Base-by-base conservation (phyloP, 1,140 invertebrate genomes). In the Trachelipus rathkii region DNA sequence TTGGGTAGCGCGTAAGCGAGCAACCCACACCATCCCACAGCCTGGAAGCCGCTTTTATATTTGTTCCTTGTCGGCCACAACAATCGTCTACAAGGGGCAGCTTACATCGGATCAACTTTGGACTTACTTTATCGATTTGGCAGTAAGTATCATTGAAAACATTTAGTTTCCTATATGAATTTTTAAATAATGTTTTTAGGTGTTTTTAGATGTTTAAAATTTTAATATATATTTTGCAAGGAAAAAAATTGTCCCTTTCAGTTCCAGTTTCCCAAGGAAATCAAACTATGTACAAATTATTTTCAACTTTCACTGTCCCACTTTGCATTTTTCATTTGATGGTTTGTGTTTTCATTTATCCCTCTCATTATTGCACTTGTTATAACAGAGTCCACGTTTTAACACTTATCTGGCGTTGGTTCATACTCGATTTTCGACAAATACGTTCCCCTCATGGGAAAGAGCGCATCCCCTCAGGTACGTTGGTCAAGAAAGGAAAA, bases 361-460 rank as follows among this genome's bases (percentile, higher is more conserved):
- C 53, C 53, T 60, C 13, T 60, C 33, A 33, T 33, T 33, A 33
- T 33, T 33, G 33, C 33, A 75, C 9, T 82, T 81, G 15, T 78
- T 71, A 74, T 80, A 82, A 10, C 84, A 88, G 84, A 87, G 89
- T 86, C 91, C 93, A 2, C 89, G 92, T 60, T 99, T 94, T 85
- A 92, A 95, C 81, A 97, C 96, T 0, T 97, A 98, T 84, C 83
- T 99, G 82, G 95, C 97, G 24, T 85, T 99, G 83, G 95, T 99
- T 0, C 97, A 99, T 84, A 98, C 96, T 21, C 88, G 93, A 78
- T 99, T 99, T 87, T 98, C 96, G 2, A 99, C 97, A 69, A 99
- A 99, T 86, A 99, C 97, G 21, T 99, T 99, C 83, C 97, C 97
- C 8, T 97, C 93, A 84, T 99, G 97, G 97, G 97, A 98, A 85